phyloP scores from a whole-genome alignment of 1,140 invertebrate genomes.

The Nymphalis io region DNA sequence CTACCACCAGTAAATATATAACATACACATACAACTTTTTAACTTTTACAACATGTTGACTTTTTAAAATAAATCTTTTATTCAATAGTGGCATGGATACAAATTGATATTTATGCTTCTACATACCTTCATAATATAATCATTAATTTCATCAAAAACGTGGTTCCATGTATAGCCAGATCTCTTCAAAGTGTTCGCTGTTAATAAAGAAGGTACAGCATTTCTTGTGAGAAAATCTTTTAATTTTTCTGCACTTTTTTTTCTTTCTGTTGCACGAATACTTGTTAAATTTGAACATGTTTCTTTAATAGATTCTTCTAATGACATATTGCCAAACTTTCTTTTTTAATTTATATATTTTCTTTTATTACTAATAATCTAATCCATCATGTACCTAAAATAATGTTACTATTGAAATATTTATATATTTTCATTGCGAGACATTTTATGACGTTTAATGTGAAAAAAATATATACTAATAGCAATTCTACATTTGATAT shows the following conservation, averaged over 20 bases:
- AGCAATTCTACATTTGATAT: too few relatives aligned
- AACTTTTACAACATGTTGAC: background rate
- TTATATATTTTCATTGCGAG: too few relatives aligned
- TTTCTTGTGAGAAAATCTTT: slow-evolving; percentile 66
- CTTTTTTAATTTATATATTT: background rate
- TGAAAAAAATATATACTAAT: too few relatives aligned
- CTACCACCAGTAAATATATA: too few relatives aligned
- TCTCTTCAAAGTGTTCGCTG: slow-evolving; percentile 59
- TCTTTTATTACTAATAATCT: too few relatives aligned
- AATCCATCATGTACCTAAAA: background rate
- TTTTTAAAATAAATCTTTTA: background rate
- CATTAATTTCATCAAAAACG: slow-evolving; percentile 67
- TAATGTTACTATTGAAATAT: too few relatives aligned
- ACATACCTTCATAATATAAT: slow-evolving; percentile 65
- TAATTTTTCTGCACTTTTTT: slow-evolving; percentile 64
- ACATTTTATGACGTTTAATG: too few relatives aligned
- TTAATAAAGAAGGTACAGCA: slow-evolving; percentile 61
- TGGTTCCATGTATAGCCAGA: slow-evolving; percentile 65
- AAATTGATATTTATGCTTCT: background rate
- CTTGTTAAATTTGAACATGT: slow-evolving; percentile 53
- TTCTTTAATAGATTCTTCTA: slow-evolving; percentile 59
- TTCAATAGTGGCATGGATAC: background rate
- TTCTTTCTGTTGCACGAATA: slow-evolving; percentile 57
- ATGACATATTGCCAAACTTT: slow-evolving; percentile 46
- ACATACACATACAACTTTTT: background rate